Evolutionary conservation across 2,113 vertebrate genomes (phyloP), one percentile per base, ranked within the genome.

Genomic region (Procapra przewalskii): DNA sequence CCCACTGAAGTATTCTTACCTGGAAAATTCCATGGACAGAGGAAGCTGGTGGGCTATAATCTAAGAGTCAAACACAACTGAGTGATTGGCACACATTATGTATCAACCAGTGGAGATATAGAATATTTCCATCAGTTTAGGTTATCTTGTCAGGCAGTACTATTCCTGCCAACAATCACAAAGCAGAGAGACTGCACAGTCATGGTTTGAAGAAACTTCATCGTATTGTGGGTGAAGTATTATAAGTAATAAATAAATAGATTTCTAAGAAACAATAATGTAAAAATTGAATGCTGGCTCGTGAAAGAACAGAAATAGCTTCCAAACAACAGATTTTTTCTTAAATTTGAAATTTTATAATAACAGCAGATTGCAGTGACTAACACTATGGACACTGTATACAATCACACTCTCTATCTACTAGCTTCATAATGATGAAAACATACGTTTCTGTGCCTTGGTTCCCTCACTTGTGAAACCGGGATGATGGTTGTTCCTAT

Each of bases 111-210:
- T 88, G 29, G 29, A 36, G 7, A 83, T 59, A 60, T 0, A 85
- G 5, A 48, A 52, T 80, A 77, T 83, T 77, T 82, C 19, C 11
- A 54, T 80, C 6, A 75, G 11, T 82, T 4, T 3, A 71, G 9
- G 29, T 31, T 1, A 25, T 40, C 31, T n/a, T 33, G 10, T 3
- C 82, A 15, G 8, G 45, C 5, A n/a, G 3, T 12, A 52, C 0
- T 15, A 4, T 60, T 16, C 10, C 40, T 81, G 54, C 67, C 19
- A 93, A 57, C 8, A 87, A 36, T 29, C 91, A 19, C 7, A 25
- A 50, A 79, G 12, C 25, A 5, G 4, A 96, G 27, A 89, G 3
- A 81, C 29, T 62, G 33, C 2, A 57, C 12, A 80, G 27, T 50
- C 5, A 55, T 25, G 11, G 79, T 9, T 19, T 67, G 12, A 87